Percentiles rank a stretch among this genome's conserved stretches.
Evolutionary conservation across 1,140 invertebrate genomes (phyloP).

Genomic region (Marisa cornuarietis): DNA sequence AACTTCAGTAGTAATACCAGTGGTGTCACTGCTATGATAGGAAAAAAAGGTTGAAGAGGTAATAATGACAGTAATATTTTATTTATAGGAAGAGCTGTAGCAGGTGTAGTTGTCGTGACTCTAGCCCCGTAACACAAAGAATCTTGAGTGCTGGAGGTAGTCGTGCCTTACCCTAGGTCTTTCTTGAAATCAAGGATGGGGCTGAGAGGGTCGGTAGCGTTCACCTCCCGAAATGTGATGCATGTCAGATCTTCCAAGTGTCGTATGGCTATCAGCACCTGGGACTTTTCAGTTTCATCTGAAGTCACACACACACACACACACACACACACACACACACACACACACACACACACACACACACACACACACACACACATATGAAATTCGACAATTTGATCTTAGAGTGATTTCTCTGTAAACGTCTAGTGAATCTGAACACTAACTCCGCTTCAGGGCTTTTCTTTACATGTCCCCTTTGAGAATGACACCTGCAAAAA

Average conservation of each 20-base stretch:
- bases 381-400: not conserved
- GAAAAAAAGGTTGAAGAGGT: no score
- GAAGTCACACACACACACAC: not conserved
- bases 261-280: constrained; percentile 93
- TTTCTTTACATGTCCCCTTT: not conserved
- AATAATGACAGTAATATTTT: no score
- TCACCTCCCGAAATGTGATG: constrained; percentile 78
- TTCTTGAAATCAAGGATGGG: constrained; percentile 32
- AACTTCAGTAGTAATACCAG: no score
- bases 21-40: no score
- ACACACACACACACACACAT: not conserved
- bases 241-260: constrained; percentile 98
- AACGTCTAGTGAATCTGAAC: not conserved
- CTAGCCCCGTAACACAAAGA: not conserved
- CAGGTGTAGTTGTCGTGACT: no score
- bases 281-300: constrained; percentile 23
- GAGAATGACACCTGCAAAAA: not conserved
- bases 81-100: no score
- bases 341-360: not conserved
- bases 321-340: not conserved
- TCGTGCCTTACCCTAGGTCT: constrained; percentile 21
- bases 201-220: constrained; percentile 11
- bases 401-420: not conserved
- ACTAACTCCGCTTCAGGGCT: not conserved
- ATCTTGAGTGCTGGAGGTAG: not conserved